Conservation (phyloP, 1,140 invertebrate species). For the Luehdorfia chinensis region DNA sequence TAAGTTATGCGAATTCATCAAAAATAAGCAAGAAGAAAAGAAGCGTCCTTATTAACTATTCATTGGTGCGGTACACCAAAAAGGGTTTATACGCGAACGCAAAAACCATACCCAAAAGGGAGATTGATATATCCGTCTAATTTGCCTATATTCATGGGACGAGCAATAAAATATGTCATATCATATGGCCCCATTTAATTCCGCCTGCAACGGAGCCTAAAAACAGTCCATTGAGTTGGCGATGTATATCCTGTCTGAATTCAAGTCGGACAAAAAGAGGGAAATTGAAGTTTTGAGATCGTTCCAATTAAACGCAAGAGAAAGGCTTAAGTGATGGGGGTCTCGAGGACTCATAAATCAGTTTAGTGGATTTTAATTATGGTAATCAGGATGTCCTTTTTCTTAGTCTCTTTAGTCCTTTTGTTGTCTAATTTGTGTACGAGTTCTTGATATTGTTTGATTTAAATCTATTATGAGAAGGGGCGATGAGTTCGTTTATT, state of each 20-base stretch:
- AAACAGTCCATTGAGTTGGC: constrained; percentile 59
- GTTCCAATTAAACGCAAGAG: constrained; percentile 61
- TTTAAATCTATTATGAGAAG: constrained; percentile 12
- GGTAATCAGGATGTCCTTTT: constrained; percentile 70
- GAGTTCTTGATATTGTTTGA: constrained; percentile 30
- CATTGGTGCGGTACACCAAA: constrained; percentile 54
- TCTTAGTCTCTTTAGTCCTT: constrained; percentile 40
- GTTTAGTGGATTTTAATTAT: constrained; percentile 71
- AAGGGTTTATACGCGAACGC: constrained; percentile 25
- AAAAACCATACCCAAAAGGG: constrained; percentile 37
- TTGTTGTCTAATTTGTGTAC: constrained; percentile 54
- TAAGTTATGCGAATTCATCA: constrained; percentile 11
- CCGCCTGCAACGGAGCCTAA: constrained; percentile 50
- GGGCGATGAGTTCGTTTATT: constrained; percentile 1
- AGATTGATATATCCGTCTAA: constrained; percentile 70
- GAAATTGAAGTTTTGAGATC: constrained; percentile 60
- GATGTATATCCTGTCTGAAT: constrained; percentile 52
- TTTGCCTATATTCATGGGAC: constrained; percentile 51
- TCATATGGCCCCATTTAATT: constrained; percentile 50
- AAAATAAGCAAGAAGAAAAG: constrained; percentile 37
- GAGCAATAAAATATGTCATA: constrained; percentile 66
- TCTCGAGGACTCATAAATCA: constrained; percentile 57
- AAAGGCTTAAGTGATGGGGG: constrained; percentile 66
- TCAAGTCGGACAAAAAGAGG: constrained; percentile 52
- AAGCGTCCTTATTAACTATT: constrained; percentile 49